These are phyloP conservation scores for Oxygymnocypris stewartii DNA, from an alignment of 2,113 vertebrate genomes.

Conservation along the genomic window DNA sequence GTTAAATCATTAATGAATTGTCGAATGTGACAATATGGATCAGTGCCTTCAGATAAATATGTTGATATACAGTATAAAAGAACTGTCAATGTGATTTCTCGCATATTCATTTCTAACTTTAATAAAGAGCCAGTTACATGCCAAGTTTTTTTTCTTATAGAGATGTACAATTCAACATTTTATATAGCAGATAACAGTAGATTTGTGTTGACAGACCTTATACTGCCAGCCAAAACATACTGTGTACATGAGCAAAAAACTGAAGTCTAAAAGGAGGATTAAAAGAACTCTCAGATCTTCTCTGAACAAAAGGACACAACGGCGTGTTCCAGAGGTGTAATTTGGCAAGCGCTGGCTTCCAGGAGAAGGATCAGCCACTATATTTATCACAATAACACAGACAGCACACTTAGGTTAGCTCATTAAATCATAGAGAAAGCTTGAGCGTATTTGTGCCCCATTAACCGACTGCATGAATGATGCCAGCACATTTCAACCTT, in stretches of 20 bases:
- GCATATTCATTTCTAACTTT: not conserved
- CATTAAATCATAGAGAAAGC: slow-evolving; percentile 25
- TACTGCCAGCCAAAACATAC: not conserved
- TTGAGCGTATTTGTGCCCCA: slow-evolving; percentile 32
- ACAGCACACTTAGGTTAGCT: slow-evolving; percentile 28
- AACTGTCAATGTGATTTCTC: not conserved
- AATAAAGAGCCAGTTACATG: not conserved
- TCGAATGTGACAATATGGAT: not conserved
- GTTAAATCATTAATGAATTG: not conserved
- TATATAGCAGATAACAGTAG: not conserved
- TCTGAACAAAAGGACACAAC: slow-evolving; percentile 24
- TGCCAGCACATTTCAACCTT: slow-evolving; percentile 1
- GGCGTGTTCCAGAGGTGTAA: slow-evolving; percentile 21
- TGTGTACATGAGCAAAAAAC: not conserved
- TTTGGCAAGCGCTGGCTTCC: slow-evolving; percentile 21
- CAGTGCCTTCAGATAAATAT: not conserved
- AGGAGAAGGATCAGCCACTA: slow-evolving; percentile 19
- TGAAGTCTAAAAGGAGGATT: slow-evolving; percentile 3
- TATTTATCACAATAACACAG: slow-evolving; percentile 43
- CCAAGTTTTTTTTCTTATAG: not conserved
- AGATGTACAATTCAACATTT: not conserved
- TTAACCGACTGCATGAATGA: not conserved
- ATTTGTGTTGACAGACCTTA: not conserved
- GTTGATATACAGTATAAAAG: not conserved
- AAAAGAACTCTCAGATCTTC: not conserved